A percentile compares a stretch with the other conserved stretches of the same genome.
These are phyloP conservation scores for Acipenser ruthenus DNA, from an alignment of 2,797 vertebrate genomes.

Conservation along the genomic window DNA sequence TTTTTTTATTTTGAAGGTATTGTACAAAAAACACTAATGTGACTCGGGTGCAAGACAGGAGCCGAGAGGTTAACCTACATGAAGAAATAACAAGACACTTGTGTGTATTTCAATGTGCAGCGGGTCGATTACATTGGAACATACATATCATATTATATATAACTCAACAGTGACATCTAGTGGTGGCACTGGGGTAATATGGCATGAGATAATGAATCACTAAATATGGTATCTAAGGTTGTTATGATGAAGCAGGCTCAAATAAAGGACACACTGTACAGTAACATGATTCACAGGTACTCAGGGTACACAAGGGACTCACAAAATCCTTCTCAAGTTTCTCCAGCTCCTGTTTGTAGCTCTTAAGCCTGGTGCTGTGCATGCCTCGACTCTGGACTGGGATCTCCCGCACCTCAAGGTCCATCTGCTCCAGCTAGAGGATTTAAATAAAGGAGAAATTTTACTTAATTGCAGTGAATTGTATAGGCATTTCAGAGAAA, in stretches of 20 bases:
- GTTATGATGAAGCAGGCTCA: too few species aligned
- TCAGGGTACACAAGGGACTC: conserved; percentile 75
- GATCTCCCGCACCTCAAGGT: conserved; percentile 94
- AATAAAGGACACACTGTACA: background rate
- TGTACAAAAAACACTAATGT: too few species aligned
- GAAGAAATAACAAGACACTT: too few species aligned
- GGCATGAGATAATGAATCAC: too few species aligned
- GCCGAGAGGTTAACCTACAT: too few species aligned
- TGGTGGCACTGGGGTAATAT: conserved; percentile 27
- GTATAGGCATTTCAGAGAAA: too few species aligned
- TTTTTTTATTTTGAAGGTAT: too few species aligned
- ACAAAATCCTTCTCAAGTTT: conserved; percentile 97
- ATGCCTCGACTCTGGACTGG: conserved; percentile 89
- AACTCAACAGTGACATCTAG: conserved; percentile 63
- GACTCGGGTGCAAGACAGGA: too few species aligned
- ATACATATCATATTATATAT: conserved; percentile 48
- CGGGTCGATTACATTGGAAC: conserved; percentile 19
- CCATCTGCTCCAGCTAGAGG: conserved; percentile 94
- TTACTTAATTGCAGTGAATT: too few species aligned
- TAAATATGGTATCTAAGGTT: too few species aligned
- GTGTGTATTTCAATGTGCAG: too few species aligned
- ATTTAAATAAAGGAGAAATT: background rate
- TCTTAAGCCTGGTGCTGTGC: conserved; percentile 92
- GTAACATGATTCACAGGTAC: background rate
- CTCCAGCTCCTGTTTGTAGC: conserved; percentile 97